These are phyloP conservation scores for Platycheirus albimanus DNA, from an alignment of 2,888 invertebrate genomes.

Conservation along the genomic window DNA sequence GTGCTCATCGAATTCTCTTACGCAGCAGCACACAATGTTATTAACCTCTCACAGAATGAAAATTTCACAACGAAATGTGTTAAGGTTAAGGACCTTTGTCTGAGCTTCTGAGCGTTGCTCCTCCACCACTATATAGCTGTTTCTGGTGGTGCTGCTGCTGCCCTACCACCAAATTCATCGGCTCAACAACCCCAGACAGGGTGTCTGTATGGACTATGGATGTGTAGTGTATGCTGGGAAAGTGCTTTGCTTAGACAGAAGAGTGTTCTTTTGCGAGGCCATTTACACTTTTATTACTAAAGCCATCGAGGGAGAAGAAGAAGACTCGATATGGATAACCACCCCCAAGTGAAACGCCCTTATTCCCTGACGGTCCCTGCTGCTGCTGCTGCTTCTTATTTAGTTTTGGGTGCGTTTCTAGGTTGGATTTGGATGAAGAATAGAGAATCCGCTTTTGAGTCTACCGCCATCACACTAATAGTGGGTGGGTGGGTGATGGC, in stretches of 20 bases:
- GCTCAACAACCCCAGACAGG: slow-evolving; percentile 64
- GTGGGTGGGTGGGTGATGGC: slow-evolving; percentile 1
- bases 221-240: slow-evolving; percentile 11
- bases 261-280: slow-evolving; percentile 59
- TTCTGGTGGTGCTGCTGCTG: neutral
- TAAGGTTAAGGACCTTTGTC: slow-evolving; percentile 71
- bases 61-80: slow-evolving; percentile 66
- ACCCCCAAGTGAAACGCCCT: neutral
- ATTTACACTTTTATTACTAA: slow-evolving; percentile 68
- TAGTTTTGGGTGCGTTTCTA: slow-evolving; percentile 69
- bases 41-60: slow-evolving; percentile 61
- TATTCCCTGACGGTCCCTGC: too few relatives aligned
- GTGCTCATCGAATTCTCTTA: slow-evolving; percentile 53
- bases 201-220: slow-evolving; percentile 27
- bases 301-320: slow-evolving; percentile 41
- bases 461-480: too few relatives aligned
- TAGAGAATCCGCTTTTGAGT: slow-evolving; percentile 1
- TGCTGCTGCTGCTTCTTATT: too few relatives aligned
- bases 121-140: slow-evolving; percentile 22
- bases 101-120: slow-evolving; percentile 32
- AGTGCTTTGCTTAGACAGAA: slow-evolving; percentile 40
- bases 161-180: slow-evolving; percentile 46
- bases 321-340: too few relatives aligned
- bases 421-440: slow-evolving; percentile 54
- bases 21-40: slow-evolving; percentile 65